Base-by-base conservation (phyloP, 2,113 vertebrate species). In the Petromus typicus region DNA sequence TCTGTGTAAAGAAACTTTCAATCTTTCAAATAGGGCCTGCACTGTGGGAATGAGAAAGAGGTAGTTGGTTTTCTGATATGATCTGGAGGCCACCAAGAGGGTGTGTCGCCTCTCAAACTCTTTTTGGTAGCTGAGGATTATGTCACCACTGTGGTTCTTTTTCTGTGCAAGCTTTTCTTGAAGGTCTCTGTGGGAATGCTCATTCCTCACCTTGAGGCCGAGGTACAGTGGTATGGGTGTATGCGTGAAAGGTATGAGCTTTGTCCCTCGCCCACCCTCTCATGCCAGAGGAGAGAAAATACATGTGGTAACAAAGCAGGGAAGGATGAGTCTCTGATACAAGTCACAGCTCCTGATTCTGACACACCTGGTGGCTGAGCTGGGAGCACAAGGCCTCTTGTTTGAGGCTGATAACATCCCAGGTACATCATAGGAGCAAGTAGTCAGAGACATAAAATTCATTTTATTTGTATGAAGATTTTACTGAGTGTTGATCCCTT, bases 1-100 rank as follows among this genome's bases (percentile, higher is more conserved):
- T 93, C 96, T 98, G 95, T 92, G 88, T 97, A 89, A 98, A 97
- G 96, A 97, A 97, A 98, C 93, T 96, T 97, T 94, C 93, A 89
- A 0, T 97, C 97, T 97, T 96, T 89, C 81, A 94, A 98, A 97
- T 79, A 91, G 88, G 80, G 51, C 51, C 30, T 48, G 69, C n/a
- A 20, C 76, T 43, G n/a, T 32, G 59, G 67, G 78, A 1, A 57
- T 80, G 12, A 5, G 45, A 76, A 84, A 54, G 1, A 82, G 45
- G 64, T 16, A 78, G 54, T 51, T 1, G 7, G 23, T 34, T 43
- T 84, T 93, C 63, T 48, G 69, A 3, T 80, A 14, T 81, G n/a
- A 76, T 67, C 30, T n/a, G 54, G 37, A 63, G 45, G 75, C 54
- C 12, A 67, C n/a, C 0, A 7, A 69, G 12, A 79, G 34, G 56